phyloP scores from a whole-genome alignment of 2,797 vertebrate genomes.

The Neosilurus hyrtlii region DNA sequence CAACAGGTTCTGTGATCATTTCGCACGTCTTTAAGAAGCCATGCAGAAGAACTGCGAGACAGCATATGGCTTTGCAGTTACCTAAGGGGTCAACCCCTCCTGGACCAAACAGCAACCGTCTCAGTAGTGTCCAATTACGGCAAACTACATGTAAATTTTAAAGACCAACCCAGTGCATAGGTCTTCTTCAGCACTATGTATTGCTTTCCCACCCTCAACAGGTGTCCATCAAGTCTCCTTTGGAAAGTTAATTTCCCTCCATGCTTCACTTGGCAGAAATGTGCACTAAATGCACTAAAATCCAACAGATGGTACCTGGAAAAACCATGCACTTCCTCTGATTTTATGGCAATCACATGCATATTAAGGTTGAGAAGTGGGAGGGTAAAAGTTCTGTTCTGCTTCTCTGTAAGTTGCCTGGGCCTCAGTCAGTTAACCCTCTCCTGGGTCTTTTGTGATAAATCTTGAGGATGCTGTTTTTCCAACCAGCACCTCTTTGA shows the following conservation, averaged over 20 bases:
- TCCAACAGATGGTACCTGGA: slow-evolving; percentile 49
- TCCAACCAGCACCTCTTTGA: slow-evolving; percentile 48
- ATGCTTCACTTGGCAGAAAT: slow-evolving; percentile 3
- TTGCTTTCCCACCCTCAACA: background rate
- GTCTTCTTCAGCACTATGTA: slow-evolving; percentile 28
- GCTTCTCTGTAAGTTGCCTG: slow-evolving; percentile 1
- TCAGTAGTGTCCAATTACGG: slow-evolving; percentile 35
- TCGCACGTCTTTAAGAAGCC: slow-evolving; percentile 51
- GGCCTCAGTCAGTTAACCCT: slow-evolving; percentile 48
- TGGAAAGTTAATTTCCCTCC: slow-evolving; percentile 40
- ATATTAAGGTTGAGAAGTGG: slow-evolving; percentile 62
- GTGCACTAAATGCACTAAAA: slow-evolving; percentile 46
- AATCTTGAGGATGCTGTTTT: slow-evolving; percentile 50
- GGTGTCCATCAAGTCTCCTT: slow-evolving; percentile 26
- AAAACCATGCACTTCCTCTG: slow-evolving; percentile 63
- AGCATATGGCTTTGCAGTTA: slow-evolving; percentile 53
- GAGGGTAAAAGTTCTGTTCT: slow-evolving; percentile 7
- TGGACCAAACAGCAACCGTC: slow-evolving; percentile 35
- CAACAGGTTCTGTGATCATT: slow-evolving; percentile 46
- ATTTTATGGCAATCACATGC: slow-evolving; percentile 70
- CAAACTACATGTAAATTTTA: slow-evolving; percentile 49
- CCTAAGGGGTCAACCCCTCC: slow-evolving; percentile 54
- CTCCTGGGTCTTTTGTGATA: slow-evolving; percentile 31
- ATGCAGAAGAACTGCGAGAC: slow-evolving; percentile 45
- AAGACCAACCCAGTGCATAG: slow-evolving; percentile 21